Base-by-base conservation (phyloP, 1,140 invertebrate genomes). In the Stegodyphus mimosarum region DNA sequence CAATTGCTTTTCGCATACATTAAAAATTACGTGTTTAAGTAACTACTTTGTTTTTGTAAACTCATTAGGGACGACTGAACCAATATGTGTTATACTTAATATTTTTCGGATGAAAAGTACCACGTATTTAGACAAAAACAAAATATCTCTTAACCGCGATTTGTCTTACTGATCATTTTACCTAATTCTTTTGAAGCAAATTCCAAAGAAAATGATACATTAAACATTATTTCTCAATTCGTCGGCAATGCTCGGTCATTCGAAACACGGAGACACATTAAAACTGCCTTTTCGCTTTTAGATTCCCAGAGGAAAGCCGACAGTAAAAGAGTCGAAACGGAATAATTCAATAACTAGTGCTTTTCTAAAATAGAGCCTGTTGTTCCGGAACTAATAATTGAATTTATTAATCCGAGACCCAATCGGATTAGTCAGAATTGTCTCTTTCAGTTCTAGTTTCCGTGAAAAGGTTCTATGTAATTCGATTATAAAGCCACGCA, bases 271-370 rank as follows among this genome's bases (percentile, higher is more conserved):
- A 81, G 50, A 63, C 53, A 63, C 78, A 72, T 81, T 81, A 60
- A 70, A 81, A 51, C 55, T 72, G 33, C 55, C 55, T 71, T 33
- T 81, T 72, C 78, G 15, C 50, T 71, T 72, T 52, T 51, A 10
- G 17, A 33, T 72, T 13, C 66, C 76, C 63, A 69, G 53, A 78
- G 78, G 78, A 72, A 15, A 81, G 49, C 48, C 50, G 78, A 63
- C 67, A 81, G 72, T 63, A 72, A 70, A 78, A 71, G 78, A 81
- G 78, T 63, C 55, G 78, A 81, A 81, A 50, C 78, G 48, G 69
- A 81, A 81, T 81, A 81, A 81, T 81, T 71, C 78, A 81, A 81
- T 81, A 81, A 81, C 78, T 81, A 17, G 69, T 52, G 78, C 78
- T 81, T 72, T 78, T 81, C 78, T 81, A 81, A 81, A 81, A 81